Evolutionary conservation across 2,888 invertebrate species (phyloP).

Genomic region (Callinectes sapidus): DNA sequence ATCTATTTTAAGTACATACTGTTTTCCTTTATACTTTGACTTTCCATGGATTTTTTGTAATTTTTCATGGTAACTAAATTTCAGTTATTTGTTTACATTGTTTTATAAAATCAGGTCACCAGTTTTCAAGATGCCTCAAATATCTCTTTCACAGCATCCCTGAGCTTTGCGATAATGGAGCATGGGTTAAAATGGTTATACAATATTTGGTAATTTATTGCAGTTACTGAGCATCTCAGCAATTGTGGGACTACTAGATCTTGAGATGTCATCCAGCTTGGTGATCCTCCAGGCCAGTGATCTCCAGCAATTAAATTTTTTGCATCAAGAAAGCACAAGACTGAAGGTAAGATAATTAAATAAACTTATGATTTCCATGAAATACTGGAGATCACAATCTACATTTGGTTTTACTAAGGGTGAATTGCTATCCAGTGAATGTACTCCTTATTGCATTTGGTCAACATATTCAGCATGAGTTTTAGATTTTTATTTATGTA

Average conservation of each 20-base stretch:
- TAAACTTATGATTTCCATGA: background rate
- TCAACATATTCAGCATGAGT: no score
- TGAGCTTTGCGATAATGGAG: no score
- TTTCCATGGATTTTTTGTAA: no score
- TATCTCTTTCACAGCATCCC: no score
- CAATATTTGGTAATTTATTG: background rate
- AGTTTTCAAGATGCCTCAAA: no score
- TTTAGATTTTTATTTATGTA: no score
- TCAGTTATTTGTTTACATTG: no score
- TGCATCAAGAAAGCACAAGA: slow-evolving; percentile 57
- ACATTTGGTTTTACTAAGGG: background rate
- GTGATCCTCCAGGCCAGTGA: slow-evolving; percentile 54
- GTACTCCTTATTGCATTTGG: no score
- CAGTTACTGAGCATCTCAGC: background rate
- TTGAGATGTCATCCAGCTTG: slow-evolving; percentile 44
- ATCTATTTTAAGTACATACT: no score
- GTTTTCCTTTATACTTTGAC: no score
- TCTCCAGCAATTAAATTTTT: slow-evolving; percentile 52
- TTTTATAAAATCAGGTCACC: no score
- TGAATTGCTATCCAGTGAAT: background rate
- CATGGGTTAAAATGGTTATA: background rate
- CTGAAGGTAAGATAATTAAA: slow-evolving; percentile 53
- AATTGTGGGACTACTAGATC: background rate
- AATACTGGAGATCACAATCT: background rate
- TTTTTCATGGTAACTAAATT: no score